Base-by-base conservation (phyloP, 23 tunicate genomes). In the Ascidia mentula region DNA sequence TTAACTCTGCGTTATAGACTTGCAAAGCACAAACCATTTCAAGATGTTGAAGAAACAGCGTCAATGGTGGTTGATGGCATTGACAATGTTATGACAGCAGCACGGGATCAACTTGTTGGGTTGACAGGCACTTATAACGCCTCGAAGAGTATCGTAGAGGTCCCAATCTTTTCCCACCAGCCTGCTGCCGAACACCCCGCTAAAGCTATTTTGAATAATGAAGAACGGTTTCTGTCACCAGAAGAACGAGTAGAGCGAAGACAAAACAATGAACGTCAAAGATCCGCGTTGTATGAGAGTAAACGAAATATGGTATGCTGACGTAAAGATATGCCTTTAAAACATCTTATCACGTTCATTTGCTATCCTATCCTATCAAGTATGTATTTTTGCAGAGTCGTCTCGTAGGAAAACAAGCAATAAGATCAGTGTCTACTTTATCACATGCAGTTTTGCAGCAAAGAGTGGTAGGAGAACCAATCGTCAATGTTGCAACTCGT, bases 201-300 rank as follows among this genome's bases (percentile, higher is more conserved):
- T 20, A 77, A 77, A 60, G 77, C 38, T 33, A 33, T 81, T 32
- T 69, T 90, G 3, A 86, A 90, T 76, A 86, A 80, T 32, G 89
- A 90, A 40, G 96, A 90, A 69, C 77, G 80, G 4, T 90, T n/a
- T 39, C 76, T 90, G 59, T 90, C 96, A 26, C 96, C 96, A 4
- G 89, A 90, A 65, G 96, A 90, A 45, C 40, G 96, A 53, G 33
- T 75, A 1, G 89, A 85, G 74, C 31, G 80, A 40, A 74, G 96
- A 34, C 36, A 80, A 46, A 40, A 20, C 0, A 59, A 75, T 32
- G 75, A 65, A 76, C 9, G 18, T 5, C n/a, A 59, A 37, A 38
- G 71, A 26, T 69, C 75, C 4, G 72, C 73, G 46, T 40, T 60
- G 20, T 89, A 82, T 72, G 72, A 79, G 37, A 77, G 72, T 22